Percentiles rank a stretch among this genome's conserved stretches.
Conservation (phyloP, 2,113 vertebrate genomes). For the Catharus fuscescens region DNA sequence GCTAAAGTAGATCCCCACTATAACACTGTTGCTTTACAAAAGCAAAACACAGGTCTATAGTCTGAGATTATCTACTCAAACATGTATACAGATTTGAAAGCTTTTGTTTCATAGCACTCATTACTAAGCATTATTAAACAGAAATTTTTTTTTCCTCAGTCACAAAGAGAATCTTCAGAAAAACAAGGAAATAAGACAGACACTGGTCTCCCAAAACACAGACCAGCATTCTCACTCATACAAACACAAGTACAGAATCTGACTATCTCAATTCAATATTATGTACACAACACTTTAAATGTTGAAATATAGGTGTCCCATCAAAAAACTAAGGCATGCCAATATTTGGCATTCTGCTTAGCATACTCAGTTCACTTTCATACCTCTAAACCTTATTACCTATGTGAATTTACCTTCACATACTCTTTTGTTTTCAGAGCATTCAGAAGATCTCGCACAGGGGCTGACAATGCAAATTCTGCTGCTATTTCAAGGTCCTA, state of each 20-base stretch:
- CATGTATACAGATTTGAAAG: background rate
- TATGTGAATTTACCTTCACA: slow-evolving; percentile 82
- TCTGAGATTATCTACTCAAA: background rate
- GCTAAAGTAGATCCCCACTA: background rate
- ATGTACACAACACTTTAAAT: background rate
- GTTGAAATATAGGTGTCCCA: background rate
- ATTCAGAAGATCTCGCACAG: slow-evolving; percentile 83
- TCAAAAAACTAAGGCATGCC: background rate
- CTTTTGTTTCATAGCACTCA: background rate
- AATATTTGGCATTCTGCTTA: background rate
- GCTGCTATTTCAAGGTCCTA: slow-evolving; percentile 98
- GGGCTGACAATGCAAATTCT: slow-evolving; percentile 87
- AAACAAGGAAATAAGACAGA: background rate
- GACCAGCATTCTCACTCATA: background rate
- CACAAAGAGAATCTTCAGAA: background rate
- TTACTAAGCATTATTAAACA: background rate
- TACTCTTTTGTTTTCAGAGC: slow-evolving; percentile 86
- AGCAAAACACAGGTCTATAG: background rate
- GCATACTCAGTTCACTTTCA: background rate
- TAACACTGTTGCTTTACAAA: background rate
- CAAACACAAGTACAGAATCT: background rate
- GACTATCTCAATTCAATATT: background rate
- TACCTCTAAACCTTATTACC: background rate
- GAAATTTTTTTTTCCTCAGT: background rate
- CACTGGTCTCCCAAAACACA: background rate